phyloP scores from a whole-genome alignment of 2,797 vertebrate species.

The Sebastes dallii region DNA sequence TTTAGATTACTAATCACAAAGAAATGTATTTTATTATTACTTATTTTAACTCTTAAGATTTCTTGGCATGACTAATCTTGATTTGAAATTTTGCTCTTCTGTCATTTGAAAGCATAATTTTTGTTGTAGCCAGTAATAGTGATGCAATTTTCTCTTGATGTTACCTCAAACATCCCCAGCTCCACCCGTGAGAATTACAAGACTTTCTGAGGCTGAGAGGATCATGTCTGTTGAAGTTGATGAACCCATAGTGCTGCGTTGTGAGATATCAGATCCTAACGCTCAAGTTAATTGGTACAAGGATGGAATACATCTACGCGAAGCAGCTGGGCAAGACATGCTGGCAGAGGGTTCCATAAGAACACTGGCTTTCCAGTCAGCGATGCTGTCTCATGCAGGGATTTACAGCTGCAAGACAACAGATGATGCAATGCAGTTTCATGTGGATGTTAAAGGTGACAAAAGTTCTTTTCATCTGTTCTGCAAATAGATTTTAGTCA shows the following conservation, averaged over 20 bases:
- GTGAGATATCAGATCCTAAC: conserved; percentile 76
- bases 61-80: conserved; percentile 74
- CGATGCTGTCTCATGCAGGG: conserved; percentile 71
- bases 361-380: conserved; percentile 78
- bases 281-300: conserved; percentile 82
- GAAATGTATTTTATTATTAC: conserved; percentile 35
- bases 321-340: conserved; percentile 68
- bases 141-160: conserved; percentile 79
- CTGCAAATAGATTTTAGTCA: background rate
- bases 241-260: conserved; percentile 67
- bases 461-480: conserved; percentile 24
- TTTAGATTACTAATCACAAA: conserved; percentile 61
- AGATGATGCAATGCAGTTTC: conserved; percentile 77
- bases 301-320: conserved; percentile 76
- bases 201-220: conserved; percentile 75
- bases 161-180: conserved; percentile 81
- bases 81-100: conserved; percentile 57
- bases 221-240: conserved; percentile 75
- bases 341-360: conserved; percentile 75
- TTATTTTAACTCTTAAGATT: conserved; percentile 50
- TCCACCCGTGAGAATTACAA: conserved; percentile 77
- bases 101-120: conserved; percentile 47
- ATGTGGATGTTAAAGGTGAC: conserved; percentile 88
- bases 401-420: conserved; percentile 77
- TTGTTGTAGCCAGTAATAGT: conserved; percentile 64